Conservation (phyloP, 2,888 invertebrate species). For the Herminia tarsipennalis region DNA sequence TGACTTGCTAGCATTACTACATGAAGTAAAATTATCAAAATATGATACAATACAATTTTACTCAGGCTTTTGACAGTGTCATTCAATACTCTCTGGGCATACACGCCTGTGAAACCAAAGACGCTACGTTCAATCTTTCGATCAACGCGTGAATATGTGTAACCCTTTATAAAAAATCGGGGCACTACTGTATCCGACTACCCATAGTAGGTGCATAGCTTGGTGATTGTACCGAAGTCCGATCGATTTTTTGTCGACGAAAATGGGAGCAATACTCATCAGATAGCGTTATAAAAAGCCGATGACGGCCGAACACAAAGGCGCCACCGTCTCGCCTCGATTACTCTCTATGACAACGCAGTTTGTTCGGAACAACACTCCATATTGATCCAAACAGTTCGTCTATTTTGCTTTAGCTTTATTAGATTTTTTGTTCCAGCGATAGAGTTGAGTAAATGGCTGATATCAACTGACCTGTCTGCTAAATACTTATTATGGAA, state of each 20-base stretch:
- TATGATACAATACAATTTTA: too few relatives aligned
- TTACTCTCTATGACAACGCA: conserved; percentile 85
- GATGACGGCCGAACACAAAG: conserved; percentile 78
- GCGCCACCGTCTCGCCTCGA: conserved; percentile 82
- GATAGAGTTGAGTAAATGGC: conserved; percentile 53
- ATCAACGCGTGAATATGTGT: too few relatives aligned
- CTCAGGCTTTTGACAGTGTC: too few relatives aligned
- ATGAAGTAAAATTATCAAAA: too few relatives aligned
- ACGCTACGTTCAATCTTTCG: too few relatives aligned
- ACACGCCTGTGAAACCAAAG: too few relatives aligned
- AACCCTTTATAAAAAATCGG: too few relatives aligned
- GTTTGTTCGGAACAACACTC: conserved; percentile 79
- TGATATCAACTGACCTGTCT: conserved; percentile 43
- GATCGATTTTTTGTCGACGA: conserved; percentile 71
- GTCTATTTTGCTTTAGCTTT: conserved; percentile 77
- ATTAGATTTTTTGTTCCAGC: conserved; percentile 75
- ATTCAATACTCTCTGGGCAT: too few relatives aligned
- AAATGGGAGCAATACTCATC: conserved; percentile 84
- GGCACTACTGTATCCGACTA: conserved; percentile 38
- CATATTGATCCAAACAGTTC: conserved; percentile 84
- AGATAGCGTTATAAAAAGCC: conserved; percentile 81
- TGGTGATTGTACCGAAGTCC: conserved; percentile 47
- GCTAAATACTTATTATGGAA: conserved; percentile 7
- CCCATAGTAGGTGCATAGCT: conserved; percentile 41
- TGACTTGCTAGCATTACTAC: too few relatives aligned